Percentiles rank a stretch among this genome's conserved stretches.
Conservation (phyloP, 2,888 invertebrate genomes). For the Ormia ochracea region DNA sequence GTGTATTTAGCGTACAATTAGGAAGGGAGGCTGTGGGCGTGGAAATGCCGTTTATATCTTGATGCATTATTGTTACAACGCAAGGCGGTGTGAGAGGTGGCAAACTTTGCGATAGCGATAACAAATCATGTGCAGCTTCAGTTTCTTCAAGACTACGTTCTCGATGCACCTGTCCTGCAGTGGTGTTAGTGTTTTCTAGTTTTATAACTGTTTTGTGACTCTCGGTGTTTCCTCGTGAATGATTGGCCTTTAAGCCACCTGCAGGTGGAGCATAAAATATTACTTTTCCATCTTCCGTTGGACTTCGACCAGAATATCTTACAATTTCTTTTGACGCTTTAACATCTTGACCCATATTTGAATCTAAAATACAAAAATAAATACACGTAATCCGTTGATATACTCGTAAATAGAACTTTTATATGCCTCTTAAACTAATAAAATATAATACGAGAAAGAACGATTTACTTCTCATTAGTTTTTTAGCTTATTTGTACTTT, state of each 20-base stretch:
- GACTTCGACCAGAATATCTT: conserved; percentile 49
- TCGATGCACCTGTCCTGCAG: conserved; percentile 68
- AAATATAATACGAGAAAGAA: too few relatives aligned
- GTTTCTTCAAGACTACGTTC: conserved; percentile 88
- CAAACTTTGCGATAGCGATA: conserved; percentile 86
- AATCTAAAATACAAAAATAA: conserved; percentile 52
- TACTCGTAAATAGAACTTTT: too few relatives aligned
- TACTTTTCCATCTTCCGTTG: conserved; percentile 73
- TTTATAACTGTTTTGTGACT: conserved; percentile 58
- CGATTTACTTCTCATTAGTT: too few relatives aligned
- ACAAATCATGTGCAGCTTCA: conserved; percentile 90
- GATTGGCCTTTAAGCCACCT: conserved; percentile 62
- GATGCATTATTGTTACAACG: conserved; percentile 81
- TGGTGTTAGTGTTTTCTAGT: conserved; percentile 36
- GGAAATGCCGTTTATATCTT: conserved; percentile 61
- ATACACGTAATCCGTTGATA: too few relatives aligned
- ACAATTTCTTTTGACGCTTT: conserved; percentile 14
- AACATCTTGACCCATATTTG: conserved; percentile 60
- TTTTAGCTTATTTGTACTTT: too few relatives aligned
- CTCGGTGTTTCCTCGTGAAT: conserved; percentile 40
- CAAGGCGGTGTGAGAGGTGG: conserved; percentile 86
- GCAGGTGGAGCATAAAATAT: conserved; percentile 77
- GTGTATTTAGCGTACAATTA: conserved; percentile 50
- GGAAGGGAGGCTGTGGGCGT: background rate
- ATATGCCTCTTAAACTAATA: too few relatives aligned